A percentile compares a stretch with the other conserved stretches of the same genome.
These are phyloP conservation scores for Adelosebastes latens DNA, from an alignment of 2,797 vertebrate genomes.

Conservation along the genomic window DNA sequence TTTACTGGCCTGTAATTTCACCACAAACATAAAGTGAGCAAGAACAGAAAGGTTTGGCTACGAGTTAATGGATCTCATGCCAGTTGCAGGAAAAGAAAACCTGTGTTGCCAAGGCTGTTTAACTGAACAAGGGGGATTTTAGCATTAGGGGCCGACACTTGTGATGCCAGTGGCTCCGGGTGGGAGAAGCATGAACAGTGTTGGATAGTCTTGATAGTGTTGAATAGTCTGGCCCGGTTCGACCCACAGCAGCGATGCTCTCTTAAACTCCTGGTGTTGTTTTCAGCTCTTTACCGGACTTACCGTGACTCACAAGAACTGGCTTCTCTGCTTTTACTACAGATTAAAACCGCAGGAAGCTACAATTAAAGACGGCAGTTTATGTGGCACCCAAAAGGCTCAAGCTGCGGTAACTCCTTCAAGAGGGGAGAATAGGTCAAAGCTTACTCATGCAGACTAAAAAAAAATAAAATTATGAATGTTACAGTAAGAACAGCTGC, in stretches of 20 bases:
- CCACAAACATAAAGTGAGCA: neutral
- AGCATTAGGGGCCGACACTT: neutral
- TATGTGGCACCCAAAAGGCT: constrained; percentile 13
- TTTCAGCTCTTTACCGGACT: neutral
- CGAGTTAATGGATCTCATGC: neutral
- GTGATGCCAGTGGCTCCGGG: neutral
- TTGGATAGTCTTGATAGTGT: neutral
- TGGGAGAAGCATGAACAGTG: neutral
- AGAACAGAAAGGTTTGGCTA: neutral
- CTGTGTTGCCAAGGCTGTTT: neutral
- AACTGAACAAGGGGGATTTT: neutral
- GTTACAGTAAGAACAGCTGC: neutral
- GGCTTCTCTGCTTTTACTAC: neutral
- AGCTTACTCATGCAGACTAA: neutral
- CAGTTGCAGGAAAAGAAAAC: neutral
- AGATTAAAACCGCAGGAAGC: constrained; percentile 22
- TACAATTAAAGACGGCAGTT: neutral
- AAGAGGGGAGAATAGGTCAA: neutral
- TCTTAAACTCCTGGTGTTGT: neutral
- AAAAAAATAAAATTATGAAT: neutral
- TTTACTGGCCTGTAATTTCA: neutral
- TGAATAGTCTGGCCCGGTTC: neutral
- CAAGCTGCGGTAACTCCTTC: neutral
- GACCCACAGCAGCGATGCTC: neutral
- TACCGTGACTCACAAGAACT: neutral